phyloP scores from a whole-genome alignment of 2,113 vertebrate genomes.

The Cairina moschata region DNA sequence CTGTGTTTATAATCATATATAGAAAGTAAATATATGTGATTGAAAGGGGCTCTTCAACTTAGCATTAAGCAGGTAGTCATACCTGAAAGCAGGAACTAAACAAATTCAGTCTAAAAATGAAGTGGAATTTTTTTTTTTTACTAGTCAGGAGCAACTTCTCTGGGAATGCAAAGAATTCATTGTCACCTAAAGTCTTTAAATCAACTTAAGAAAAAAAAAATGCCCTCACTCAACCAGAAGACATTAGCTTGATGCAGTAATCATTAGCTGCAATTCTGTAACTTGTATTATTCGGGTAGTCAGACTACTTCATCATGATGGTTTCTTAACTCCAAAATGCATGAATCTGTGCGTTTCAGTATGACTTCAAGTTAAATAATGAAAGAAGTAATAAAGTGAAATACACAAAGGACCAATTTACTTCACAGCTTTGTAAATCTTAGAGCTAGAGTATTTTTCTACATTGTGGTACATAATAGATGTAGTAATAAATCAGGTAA shows the following conservation, averaged over 20 bases:
- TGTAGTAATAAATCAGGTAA: constrained; percentile 69
- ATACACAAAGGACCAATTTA: constrained; percentile 70
- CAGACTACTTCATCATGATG: not conserved
- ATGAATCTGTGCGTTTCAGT: constrained; percentile 54
- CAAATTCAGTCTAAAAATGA: not conserved
- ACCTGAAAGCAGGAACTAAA: not conserved
- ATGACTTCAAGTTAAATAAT: constrained; percentile 67
- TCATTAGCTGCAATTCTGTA: not conserved
- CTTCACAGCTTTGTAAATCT: constrained; percentile 66
- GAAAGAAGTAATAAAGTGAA: constrained; percentile 65
- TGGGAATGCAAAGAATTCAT: not conserved
- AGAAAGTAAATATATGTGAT: not conserved
- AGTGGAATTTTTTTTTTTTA: not conserved
- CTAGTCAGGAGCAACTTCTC: not conserved
- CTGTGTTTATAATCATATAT: not conserved
- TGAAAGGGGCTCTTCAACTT: not conserved
- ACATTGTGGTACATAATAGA: constrained; percentile 25
- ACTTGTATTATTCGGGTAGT: not conserved
- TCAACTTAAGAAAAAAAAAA: not conserved
- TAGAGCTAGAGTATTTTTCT: constrained; percentile 64
- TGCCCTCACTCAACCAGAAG: not conserved
- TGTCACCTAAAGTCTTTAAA: not conserved
- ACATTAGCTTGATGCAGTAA: not conserved
- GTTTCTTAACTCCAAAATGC: not conserved
- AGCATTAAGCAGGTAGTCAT: not conserved